A percentile compares a stretch with the other conserved stretches of the same genome.
phyloP scores from a whole-genome alignment of 2,888 invertebrate genomes.

The Rotaria socialis region DNA sequence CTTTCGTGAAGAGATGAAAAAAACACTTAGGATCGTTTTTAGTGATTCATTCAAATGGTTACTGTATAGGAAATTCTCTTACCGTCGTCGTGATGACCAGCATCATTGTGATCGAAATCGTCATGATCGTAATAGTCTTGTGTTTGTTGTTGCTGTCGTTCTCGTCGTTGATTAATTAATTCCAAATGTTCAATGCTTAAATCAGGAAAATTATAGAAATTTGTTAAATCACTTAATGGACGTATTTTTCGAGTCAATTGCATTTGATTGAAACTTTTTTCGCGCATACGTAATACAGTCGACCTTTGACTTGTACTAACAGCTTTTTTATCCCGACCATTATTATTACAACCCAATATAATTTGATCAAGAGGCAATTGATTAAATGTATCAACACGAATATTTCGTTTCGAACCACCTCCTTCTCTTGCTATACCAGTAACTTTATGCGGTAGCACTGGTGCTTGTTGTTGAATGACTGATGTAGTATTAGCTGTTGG shows the following conservation, averaged over 20 bases:
- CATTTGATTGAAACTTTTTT: not conserved
- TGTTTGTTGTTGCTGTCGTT: not conserved
- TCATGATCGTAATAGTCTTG: not conserved
- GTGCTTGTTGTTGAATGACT: constrained; percentile 12
- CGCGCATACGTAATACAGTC: not conserved
- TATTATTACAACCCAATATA: not conserved
- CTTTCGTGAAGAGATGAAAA: no score
- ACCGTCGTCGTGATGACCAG: not conserved
- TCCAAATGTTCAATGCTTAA: not conserved
- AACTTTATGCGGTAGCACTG: constrained; percentile 1
- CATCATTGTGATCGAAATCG: not conserved
- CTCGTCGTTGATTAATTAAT: not conserved
- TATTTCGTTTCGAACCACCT: not conserved
- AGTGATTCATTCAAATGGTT: no score
- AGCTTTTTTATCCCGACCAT: not conserved
- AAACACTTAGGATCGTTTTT: no score
- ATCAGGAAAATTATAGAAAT: not conserved
- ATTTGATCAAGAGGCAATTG: not conserved
- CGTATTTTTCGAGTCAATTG: constrained; percentile 8
- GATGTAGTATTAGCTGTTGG: not conserved
- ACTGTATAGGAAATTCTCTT: not conserved
- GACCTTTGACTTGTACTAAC: constrained; percentile 9
- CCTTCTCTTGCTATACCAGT: not conserved
- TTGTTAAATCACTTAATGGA: not conserved
- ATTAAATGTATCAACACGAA: not conserved